Conservation (phyloP, 2,797 vertebrate species). For the Yasuhikotakia modesta region DNA sequence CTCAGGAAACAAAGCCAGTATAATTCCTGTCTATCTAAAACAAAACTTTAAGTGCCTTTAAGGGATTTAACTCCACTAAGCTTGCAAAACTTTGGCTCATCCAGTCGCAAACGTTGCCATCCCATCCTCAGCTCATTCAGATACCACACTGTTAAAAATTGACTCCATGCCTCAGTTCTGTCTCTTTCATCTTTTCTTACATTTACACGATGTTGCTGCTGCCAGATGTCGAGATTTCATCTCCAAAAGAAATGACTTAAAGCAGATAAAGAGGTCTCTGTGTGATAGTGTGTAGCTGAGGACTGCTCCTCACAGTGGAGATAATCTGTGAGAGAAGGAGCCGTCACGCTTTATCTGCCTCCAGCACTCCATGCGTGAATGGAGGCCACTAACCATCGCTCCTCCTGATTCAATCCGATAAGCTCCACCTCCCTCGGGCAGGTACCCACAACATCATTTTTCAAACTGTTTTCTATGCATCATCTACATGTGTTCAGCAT, state of each 20-base stretch:
- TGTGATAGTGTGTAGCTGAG: slow-evolving; percentile 52
- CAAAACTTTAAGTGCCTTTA: neutral
- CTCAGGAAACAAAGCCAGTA: neutral
- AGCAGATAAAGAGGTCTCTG: slow-evolving; percentile 67
- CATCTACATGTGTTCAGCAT: slow-evolving; percentile 40
- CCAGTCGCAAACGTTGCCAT: neutral
- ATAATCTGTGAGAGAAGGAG: slow-evolving; percentile 68
- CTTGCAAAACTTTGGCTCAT: neutral
- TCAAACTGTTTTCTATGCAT: slow-evolving; percentile 37
- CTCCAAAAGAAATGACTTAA: slow-evolving; percentile 73
- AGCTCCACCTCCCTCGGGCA: slow-evolving; percentile 47
- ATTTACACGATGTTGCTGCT: slow-evolving; percentile 58
- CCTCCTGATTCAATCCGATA: slow-evolving; percentile 68
- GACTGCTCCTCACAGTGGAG: slow-evolving; percentile 64
- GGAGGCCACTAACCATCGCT: slow-evolving; percentile 67
- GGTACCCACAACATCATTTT: slow-evolving; percentile 34
- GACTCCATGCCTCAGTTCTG: slow-evolving; percentile 27
- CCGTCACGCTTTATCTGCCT: slow-evolving; percentile 71
- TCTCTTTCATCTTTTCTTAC: slow-evolving; percentile 46
- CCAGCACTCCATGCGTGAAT: slow-evolving; percentile 67
- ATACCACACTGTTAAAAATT: neutral
- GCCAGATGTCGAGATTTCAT: slow-evolving; percentile 70
- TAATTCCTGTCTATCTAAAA: neutral
- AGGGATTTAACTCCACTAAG: neutral
- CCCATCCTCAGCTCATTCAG: neutral